Evolutionary conservation across 2,113 vertebrate genomes (phyloP).

Genomic region (Platanista minor): DNA sequence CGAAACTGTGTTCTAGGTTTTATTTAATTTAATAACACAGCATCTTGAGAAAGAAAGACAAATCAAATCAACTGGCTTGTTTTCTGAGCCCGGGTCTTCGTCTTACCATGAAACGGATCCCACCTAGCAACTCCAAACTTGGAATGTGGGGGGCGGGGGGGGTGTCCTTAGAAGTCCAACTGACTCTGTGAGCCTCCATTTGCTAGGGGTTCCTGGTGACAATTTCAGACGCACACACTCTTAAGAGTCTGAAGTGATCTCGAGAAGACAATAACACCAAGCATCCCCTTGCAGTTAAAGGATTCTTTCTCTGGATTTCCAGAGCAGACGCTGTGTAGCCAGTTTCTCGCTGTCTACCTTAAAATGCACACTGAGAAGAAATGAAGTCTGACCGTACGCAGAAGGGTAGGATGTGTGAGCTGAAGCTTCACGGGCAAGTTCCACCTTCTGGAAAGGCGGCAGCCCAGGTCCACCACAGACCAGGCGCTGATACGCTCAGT

Average conservation of each 20-base stretch:
- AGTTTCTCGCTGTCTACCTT: not conserved
- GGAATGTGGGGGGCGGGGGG: too few species aligned
- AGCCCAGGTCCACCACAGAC: accelerated
- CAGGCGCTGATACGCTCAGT: accelerated
- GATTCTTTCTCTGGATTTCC: not conserved
- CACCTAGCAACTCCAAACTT: accelerated
- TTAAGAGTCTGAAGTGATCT: not conserved
- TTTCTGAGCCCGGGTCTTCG: not conserved
- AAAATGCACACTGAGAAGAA: accelerated
- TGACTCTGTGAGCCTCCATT: not conserved
- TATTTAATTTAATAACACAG: too few species aligned
- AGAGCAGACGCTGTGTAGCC: not conserved
- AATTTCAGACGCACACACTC: not conserved
- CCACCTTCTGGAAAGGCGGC: not conserved
- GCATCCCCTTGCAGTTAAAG: not conserved
- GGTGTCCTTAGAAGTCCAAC: not conserved
- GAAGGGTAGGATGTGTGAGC: accelerated
- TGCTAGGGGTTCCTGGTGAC: not conserved
- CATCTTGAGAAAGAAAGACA: not conserved
- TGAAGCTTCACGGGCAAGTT: accelerated
- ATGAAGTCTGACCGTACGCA: accelerated
- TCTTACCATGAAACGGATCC: accelerated
- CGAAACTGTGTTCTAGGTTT: not conserved
- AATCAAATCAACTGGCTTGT: too few species aligned
- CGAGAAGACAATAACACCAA: not conserved